Base-by-base conservation (phyloP, 2,113 vertebrate genomes). In the Ammodytes dubius region DNA sequence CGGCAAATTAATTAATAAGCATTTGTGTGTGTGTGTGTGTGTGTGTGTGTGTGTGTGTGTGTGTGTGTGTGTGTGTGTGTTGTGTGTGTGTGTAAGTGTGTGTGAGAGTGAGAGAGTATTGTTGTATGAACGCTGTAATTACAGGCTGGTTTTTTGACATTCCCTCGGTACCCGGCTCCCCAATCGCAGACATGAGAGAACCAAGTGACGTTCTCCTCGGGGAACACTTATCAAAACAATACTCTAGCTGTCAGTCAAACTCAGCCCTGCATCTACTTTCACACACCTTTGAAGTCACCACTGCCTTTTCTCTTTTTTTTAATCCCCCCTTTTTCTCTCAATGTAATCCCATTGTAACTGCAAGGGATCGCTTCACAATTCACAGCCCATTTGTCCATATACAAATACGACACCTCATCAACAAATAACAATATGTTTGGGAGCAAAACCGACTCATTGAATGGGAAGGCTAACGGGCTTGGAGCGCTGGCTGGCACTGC, bases 181-280 rank as follows among this genome's bases (percentile, higher is more conserved):
- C 13, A 52, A 79, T 39, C 56, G 57, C 77, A 64, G 77, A 85
- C 89, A 91, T 87, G 85, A 79, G 81, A 88, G 77, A 60, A 77
- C 74, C 77, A 54, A 87, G 89, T 90, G 89, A 92, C 89, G 76
- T 83, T 75, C 84, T 92, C 92, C 92, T 87, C 87, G 0, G 92
- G 91, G 93, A 93, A 69, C 91, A 87, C 82, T 92, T 92, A 92
- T 90, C 90, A 92, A 88, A 92, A 94, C 92, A 93, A 92, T 89
- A 87, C 46, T 43, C 78, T 87, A 84, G 89, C 89, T 89, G 27
- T 91, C 91, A 91, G 63, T 93, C 92, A 92, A 46, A 88, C 87
- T 57, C 84, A 81, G 74, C 74, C 57, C 67, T 74, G 70, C 85
- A 82, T 82, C 27, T 27, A 83, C 86, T 89, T 79, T 63, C 35